These are phyloP conservation scores for Synchiropus splendidus DNA, from an alignment of 2,113 vertebrate species.

Conservation along the genomic window DNA sequence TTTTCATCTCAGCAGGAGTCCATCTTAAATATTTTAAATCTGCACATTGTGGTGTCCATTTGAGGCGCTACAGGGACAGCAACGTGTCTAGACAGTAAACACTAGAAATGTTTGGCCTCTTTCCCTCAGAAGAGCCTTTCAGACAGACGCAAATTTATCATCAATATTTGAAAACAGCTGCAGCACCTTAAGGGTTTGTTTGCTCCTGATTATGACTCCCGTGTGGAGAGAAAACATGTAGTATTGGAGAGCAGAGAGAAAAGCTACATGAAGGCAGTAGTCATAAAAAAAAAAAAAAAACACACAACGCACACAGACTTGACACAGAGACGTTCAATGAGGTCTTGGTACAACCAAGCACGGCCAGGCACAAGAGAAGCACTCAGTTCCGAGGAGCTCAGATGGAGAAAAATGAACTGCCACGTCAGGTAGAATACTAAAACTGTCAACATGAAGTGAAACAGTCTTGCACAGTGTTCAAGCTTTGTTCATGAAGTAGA, in stretches of 20 bases:
- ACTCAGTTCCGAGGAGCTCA: too few species aligned
- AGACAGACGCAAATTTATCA: constrained; percentile 14
- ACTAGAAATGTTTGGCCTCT: constrained; percentile 7
- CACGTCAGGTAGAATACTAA: too few species aligned
- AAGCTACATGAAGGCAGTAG: too few species aligned
- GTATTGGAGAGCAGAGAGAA: too few species aligned
- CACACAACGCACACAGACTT: constrained; percentile 13
- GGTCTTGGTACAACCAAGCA: constrained; percentile 28
- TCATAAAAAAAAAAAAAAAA: background rate
- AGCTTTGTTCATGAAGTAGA: too few species aligned
- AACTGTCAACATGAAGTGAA: too few species aligned
- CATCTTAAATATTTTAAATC: constrained; percentile 1
- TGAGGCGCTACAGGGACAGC: background rate
- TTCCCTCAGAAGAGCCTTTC: constrained; percentile 15
- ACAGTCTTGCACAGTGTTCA: too few species aligned
- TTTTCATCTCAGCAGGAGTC: too few species aligned
- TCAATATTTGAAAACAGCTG: constrained; percentile 30
- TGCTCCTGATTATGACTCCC: too few species aligned
- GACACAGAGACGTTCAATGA: constrained; percentile 6
- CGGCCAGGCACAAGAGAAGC: constrained; percentile 20
- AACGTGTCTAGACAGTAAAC: constrained; percentile 16
- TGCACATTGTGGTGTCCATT: background rate
- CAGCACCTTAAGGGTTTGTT: constrained; percentile 4
- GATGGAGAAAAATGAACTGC: too few species aligned
- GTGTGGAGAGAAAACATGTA: too few species aligned